phyloP scores from a whole-genome alignment of 2,113 vertebrate species.

The Turnix velox region DNA sequence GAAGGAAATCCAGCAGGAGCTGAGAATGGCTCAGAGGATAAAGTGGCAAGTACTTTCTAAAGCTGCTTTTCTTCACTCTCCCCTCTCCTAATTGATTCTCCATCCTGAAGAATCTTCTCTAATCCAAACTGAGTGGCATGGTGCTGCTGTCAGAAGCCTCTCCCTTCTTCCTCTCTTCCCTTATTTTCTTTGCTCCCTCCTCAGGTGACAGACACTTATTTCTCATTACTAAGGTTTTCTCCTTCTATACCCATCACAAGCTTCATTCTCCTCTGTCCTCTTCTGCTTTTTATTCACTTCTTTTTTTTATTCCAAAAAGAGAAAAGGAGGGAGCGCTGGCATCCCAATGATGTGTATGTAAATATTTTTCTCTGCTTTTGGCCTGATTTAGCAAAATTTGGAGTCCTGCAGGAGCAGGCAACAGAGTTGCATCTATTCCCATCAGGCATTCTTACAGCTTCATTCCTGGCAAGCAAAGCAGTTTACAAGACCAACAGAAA shows the following conservation, averaged over 20 bases:
- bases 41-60: background rate
- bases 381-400: slow-evolving; percentile 32
- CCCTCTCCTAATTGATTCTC: background rate
- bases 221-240: background rate
- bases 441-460: background rate
- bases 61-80: background rate
- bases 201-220: background rate
- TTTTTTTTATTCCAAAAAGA: background rate
- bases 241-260: background rate
- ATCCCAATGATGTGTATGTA: slow-evolving; percentile 37
- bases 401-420: background rate
- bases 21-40: fast-evolving
- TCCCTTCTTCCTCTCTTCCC: background rate
- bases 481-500: background rate
- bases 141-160: background rate
- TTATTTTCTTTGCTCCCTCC: background rate
- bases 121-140: background rate
- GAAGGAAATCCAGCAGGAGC: background rate
- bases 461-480: slow-evolving; percentile 8
- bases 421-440: slow-evolving; percentile 22
- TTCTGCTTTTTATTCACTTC: background rate
- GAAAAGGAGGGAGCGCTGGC: background rate
- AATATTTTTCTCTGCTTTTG: slow-evolving; percentile 39
- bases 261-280: background rate
- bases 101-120: background rate